Percentiles rank a stretch among this genome's conserved stretches.
phyloP scores from a whole-genome alignment of 64 coral and sea anemone species.

The Stichodactyla helianthus region DNA sequence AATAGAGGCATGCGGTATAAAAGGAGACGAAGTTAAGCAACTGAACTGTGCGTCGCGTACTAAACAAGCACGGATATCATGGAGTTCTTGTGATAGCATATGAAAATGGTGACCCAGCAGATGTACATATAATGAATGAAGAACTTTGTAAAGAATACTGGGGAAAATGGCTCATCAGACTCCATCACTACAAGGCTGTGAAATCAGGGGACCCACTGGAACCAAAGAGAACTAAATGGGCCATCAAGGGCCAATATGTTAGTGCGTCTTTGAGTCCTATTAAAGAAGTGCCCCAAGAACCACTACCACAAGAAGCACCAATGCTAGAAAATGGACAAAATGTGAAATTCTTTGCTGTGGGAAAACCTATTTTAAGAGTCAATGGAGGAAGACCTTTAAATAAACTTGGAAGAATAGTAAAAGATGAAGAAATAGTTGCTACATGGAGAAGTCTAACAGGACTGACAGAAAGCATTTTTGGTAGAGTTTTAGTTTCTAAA shows the following conservation, averaged over 20 bases:
- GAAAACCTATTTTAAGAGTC: not conserved
- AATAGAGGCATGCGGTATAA: too few relatives aligned
- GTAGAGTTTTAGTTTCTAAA: not conserved
- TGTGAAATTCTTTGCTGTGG: not conserved
- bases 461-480: not conserved
- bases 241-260: not conserved
- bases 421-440: slow-evolving; percentile 8
- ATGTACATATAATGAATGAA: slow-evolving; percentile 43
- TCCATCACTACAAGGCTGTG: slow-evolving; percentile 33
- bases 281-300: not conserved
- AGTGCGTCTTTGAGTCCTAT: not conserved
- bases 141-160: slow-evolving; percentile 43
- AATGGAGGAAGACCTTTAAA: slow-evolving; percentile 5
- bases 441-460: slow-evolving; percentile 6
- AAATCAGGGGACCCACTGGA: not conserved
- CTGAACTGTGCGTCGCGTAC: too few relatives aligned
- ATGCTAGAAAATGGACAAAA: not conserved
- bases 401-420: slow-evolving; percentile 18
- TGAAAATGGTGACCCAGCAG: slow-evolving; percentile 58
- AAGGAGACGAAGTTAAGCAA: too few relatives aligned
- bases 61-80: too few relatives aligned
- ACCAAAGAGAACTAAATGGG: not conserved
- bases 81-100: slow-evolving; percentile 58
- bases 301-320: not conserved
- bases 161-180: slow-evolving; percentile 40